Evolutionary conservation across 2,888 invertebrate genomes (phyloP), one percentile per base, ranked within the genome.

Genomic region (Tinea pellionella): DNA sequence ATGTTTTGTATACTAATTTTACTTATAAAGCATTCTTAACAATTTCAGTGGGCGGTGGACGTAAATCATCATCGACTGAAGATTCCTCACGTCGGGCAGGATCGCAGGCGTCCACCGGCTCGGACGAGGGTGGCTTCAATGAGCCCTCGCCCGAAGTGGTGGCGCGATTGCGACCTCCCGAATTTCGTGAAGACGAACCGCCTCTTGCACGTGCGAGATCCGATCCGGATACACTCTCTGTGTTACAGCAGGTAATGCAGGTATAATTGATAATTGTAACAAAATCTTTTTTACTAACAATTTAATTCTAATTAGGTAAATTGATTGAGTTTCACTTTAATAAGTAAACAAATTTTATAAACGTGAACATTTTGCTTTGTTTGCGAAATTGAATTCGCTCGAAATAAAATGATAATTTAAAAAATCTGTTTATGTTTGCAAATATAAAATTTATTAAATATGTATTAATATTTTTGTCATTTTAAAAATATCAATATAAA

Each of bases 71-170:
- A 73, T 79, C 87, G 78, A 68, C 90, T 86, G 83, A 89, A 78
- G 75, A 90, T 67, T 89, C 88, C 63, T 88, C 90, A 70, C 67
- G 91, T 85, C 62, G 89, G 88, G 64, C 90, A 89, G 68, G 92
- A 12, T 93, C 93, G 63, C 90, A 93, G 62, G 89, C 93, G 59
- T 93, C 93, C 67, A 89, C 89, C 65, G 84, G 80, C 62, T 90
- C 90, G 18, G 92, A 92, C 75, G 92, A 92, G 67, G 92, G 92
- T 60, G 92, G 92, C 59, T 92, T 92, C 80, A 92, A 92, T 77
- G 92, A 92, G 77, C 92, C 92, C 19, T 90, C 90, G 63, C 92
- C 92, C 13, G 92, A 91, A 75, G 90, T 92, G 68, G 91, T 91
- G 76, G 92, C 92, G 63, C 85, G 90, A 61, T 73, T 90, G 65